These are phyloP conservation scores for Escarpia spicata DNA, from an alignment of 2,888 invertebrate species.

Conservation along the genomic window DNA sequence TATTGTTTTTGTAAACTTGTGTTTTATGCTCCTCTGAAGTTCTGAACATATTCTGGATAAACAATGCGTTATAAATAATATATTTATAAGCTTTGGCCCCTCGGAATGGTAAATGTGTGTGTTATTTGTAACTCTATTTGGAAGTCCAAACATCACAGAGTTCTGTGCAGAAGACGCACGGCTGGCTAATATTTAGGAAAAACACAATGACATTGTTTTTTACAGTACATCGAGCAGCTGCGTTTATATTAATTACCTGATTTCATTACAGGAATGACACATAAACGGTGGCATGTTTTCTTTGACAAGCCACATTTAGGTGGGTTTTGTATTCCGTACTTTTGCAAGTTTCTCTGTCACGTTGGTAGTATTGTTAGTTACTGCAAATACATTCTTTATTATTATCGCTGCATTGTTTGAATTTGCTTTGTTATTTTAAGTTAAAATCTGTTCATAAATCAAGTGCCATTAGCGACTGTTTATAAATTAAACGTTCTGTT, in stretches of 20 bases:
- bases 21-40: too few species aligned
- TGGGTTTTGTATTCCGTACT: background rate
- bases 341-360: background rate
- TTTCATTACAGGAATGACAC: slow-evolving; percentile 2
- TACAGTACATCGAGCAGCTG: background rate
- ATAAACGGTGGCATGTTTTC: background rate
- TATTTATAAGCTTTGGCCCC: too few species aligned
- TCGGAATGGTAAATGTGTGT: too few species aligned
- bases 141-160: too few species aligned
- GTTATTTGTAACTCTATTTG: too few species aligned
- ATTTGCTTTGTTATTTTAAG: background rate
- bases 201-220: too few species aligned
- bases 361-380: too few species aligned
- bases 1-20: too few species aligned
- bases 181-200: too few species aligned
- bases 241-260: background rate
- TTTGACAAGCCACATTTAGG: background rate
- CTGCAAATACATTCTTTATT: background rate
- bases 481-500: background rate
- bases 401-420: background rate
- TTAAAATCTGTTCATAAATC: background rate
- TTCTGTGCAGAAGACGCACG: too few species aligned
- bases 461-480: background rate
- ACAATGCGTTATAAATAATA: too few species aligned
- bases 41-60: too few species aligned